Evolutionary conservation across 1,140 invertebrate genomes (phyloP).

Genomic region (Drosophila mauritiana): DNA sequence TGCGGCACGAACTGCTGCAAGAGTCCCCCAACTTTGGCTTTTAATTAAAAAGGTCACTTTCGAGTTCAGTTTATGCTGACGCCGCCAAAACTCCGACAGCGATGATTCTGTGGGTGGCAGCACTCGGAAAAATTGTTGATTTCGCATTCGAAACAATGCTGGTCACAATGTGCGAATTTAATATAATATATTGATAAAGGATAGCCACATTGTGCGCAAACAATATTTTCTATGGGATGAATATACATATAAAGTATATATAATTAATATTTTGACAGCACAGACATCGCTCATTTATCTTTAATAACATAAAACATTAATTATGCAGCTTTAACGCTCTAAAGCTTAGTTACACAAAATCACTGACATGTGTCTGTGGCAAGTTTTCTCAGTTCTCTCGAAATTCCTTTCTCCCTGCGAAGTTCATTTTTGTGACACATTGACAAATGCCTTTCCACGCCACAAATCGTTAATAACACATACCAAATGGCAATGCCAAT

Average conservation of each 20-base stretch:
- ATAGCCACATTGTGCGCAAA: too few species aligned
- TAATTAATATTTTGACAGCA: too few species aligned
- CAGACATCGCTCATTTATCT: too few species aligned
- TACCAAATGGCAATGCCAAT: constrained; percentile 67
- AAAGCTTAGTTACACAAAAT: too few species aligned
- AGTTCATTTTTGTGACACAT: constrained; percentile 75
- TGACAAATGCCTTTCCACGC: constrained; percentile 74
- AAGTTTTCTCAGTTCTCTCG: neutral
- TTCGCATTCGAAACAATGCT: too few species aligned
- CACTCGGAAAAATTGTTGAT: constrained; percentile 1
- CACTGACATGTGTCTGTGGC: neutral
- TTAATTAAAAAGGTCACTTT: constrained; percentile 78
- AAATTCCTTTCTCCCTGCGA: constrained; percentile 4
- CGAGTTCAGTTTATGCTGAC: constrained; percentile 73
- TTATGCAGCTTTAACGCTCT: neutral
- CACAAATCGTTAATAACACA: constrained; percentile 79
- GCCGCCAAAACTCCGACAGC: constrained; percentile 25
- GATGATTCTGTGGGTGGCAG: constrained; percentile 15
- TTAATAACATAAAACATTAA: neutral
- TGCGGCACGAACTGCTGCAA: constrained; percentile 67
- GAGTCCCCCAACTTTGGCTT: constrained; percentile 54
- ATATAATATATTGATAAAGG: too few species aligned
- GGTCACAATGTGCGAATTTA: too few species aligned
- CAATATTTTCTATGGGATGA: neutral
- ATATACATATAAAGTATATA: too few species aligned